Conservation (phyloP, 2,797 vertebrate species). For the Macrochelys suwanniensis region DNA sequence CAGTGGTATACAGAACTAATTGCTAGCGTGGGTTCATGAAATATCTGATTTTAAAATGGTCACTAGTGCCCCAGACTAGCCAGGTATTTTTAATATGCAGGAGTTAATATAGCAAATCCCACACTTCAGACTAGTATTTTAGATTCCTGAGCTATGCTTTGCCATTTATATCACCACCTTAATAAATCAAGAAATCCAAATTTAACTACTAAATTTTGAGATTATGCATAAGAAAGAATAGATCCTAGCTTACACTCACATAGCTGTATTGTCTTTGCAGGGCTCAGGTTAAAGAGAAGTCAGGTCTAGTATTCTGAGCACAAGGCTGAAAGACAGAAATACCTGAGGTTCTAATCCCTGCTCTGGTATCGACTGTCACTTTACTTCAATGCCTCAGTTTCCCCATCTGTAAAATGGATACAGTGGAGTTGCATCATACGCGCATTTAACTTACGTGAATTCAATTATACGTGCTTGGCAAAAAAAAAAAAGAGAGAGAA, state of each 20-base stretch:
- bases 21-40: not conserved
- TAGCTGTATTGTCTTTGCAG: not conserved
- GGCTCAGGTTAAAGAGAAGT: not conserved
- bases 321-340: not conserved
- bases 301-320: not conserved
- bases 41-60: not conserved
- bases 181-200: not conserved
- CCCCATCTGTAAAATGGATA: not conserved
- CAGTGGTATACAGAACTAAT: not conserved
- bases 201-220: not conserved
- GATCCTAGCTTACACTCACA: not conserved
- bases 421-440: too few relatives aligned
- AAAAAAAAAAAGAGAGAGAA: too few relatives aligned
- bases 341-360: not conserved
- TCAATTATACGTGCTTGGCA: too few relatives aligned
- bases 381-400: not conserved
- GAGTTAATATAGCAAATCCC: not conserved
- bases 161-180: not conserved
- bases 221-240: not conserved
- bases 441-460: too few relatives aligned
- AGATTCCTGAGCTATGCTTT: not conserved
- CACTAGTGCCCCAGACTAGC: not conserved
- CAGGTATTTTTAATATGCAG: not conserved
- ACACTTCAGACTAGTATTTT: not conserved
- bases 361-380: not conserved